These are phyloP conservation scores for Dipodomys ordii DNA, from an alignment of 2,113 vertebrate genomes.

Conservation along the genomic window DNA sequence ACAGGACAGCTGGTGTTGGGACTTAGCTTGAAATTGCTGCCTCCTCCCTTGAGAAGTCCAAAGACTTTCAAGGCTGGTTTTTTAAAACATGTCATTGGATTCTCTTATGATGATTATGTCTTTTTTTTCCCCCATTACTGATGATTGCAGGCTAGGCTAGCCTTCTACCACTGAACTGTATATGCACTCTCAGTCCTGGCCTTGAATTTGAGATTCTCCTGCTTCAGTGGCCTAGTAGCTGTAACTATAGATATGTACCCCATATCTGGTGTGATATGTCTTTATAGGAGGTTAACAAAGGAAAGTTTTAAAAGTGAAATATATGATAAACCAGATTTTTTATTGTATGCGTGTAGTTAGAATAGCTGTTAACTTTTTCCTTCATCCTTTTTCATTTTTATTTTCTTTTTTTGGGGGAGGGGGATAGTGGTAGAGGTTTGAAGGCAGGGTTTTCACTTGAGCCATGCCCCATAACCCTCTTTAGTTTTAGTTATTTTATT, in stretches of 20 bases:
- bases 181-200: background rate
- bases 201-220: background rate
- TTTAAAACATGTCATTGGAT: no score
- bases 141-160: background rate
- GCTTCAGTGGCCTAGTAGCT: background rate
- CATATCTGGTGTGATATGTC: background rate
- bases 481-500: no score
- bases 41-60: no score
- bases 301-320: background rate
- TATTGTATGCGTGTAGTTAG: background rate
- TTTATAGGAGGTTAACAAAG: background rate
- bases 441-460: no score
- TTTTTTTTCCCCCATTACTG: no score
- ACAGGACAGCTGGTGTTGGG: background rate
- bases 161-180: background rate
- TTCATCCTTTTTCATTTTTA: no score
- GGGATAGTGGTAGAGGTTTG: no score
- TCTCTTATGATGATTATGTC: no score
- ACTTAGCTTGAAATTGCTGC: background rate
- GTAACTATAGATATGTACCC: background rate
- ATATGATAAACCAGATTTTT: background rate
- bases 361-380: background rate
- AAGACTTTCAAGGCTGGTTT: no score
- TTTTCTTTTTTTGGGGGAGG: no score
- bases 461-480: no score